Evolutionary conservation across 2,113 vertebrate species (phyloP).

Genomic region (Phyllostomus hastatus): DNA sequence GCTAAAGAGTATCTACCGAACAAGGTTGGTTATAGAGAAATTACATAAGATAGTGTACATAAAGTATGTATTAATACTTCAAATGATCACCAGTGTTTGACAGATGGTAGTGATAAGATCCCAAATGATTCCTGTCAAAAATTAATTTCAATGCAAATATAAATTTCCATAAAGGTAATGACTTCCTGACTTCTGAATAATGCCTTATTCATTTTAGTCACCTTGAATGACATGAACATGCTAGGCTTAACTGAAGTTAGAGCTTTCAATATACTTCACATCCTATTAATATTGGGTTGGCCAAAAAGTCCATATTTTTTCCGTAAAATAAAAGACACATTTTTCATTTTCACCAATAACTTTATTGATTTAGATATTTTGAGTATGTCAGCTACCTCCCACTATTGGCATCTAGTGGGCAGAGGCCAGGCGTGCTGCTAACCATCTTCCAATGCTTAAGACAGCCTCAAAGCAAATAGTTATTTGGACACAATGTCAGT

Average conservation of each 20-base stretch:
- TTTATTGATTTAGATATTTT: too few species aligned
- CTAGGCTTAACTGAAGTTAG: not conserved
- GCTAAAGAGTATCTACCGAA: not conserved
- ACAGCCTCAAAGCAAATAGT: too few species aligned
- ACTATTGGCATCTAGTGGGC: too few species aligned
- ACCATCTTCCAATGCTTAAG: too few species aligned
- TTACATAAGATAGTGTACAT: not conserved
- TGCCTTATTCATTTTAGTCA: not conserved
- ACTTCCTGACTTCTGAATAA: not conserved
- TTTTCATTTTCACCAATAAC: too few species aligned
- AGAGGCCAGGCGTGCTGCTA: too few species aligned
- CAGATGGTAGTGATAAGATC: not conserved
- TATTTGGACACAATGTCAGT: too few species aligned
- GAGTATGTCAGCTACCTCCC: too few species aligned
- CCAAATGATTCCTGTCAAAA: not conserved
- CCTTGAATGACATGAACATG: not conserved
- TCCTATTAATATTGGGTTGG: not conserved
- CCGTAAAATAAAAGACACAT: too few species aligned
- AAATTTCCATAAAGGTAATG: not conserved
- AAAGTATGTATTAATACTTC: not conserved
- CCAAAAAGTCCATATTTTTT: too few species aligned
- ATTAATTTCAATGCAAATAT: not conserved
- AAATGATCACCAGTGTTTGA: not conserved
- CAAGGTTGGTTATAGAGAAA: not conserved
- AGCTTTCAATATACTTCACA: not conserved